A percentile compares a stretch with the other conserved stretches of the same genome.
These are phyloP conservation scores for Ochropacha duplaris DNA, from an alignment of 2,888 invertebrate genomes.

Conservation along the genomic window DNA sequence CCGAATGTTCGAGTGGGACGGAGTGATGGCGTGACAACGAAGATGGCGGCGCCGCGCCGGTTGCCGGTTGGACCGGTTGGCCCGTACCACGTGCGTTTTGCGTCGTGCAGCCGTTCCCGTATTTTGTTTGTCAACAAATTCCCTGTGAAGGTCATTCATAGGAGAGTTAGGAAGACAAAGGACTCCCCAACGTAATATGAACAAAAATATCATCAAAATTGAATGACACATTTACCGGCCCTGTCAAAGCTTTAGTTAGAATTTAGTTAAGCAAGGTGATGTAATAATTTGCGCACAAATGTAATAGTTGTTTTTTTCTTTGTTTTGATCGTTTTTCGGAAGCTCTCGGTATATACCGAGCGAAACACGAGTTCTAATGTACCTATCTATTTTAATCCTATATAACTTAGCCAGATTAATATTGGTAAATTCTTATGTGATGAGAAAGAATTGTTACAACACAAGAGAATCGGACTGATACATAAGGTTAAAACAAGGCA, in stretches of 20 bases:
- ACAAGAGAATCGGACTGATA: too few relatives aligned
- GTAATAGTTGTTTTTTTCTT: constrained; percentile 29
- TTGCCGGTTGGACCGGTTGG: constrained; percentile 75
- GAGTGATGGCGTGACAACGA: constrained; percentile 78
- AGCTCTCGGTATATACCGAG: neutral
- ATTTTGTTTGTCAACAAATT: constrained; percentile 81
- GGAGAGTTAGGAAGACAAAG: constrained; percentile 69
- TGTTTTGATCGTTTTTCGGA: constrained; percentile 23
- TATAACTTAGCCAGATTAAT: too few relatives aligned
- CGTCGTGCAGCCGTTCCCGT: constrained; percentile 65
- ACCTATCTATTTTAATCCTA: too few relatives aligned
- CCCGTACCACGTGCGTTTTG: constrained; percentile 74
- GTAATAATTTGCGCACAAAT: constrained; percentile 33
- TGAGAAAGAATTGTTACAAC: too few relatives aligned
- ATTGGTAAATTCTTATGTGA: neutral
- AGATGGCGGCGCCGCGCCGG: constrained; percentile 73
- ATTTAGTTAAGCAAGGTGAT: constrained; percentile 25
- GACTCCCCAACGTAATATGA: constrained; percentile 49
- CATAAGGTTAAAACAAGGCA: neutral
- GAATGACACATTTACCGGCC: constrained; percentile 18
- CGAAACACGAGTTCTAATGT: neutral
- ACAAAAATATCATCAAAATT: constrained; percentile 17
- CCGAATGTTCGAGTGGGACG: constrained; percentile 48
- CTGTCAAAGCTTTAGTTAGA: constrained; percentile 13
- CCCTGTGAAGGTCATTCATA: constrained; percentile 75